Evolutionary conservation across 2,888 invertebrate species (phyloP), one percentile per base, ranked within the genome.

Genomic region (Acanthosepion esculentum): DNA sequence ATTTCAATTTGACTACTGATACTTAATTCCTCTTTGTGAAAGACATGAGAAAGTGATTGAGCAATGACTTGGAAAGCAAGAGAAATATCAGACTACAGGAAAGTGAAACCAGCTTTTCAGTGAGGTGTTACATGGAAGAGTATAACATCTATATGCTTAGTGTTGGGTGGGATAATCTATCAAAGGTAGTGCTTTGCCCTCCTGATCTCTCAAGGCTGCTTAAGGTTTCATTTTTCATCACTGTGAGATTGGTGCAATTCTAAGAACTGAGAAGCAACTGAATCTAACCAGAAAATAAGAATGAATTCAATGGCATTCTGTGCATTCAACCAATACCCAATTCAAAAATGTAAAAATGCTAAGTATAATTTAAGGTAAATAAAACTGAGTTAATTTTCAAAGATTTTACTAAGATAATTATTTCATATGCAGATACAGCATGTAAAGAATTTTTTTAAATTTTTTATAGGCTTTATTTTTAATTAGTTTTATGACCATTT

Each of bases 161-260:
- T 78, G 78, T 78, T 18, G n/a, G 78, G 12, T 78, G 78, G 78
- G n/a, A 78, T 78, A 78, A 78, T 78, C 78, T 78, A 78, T 78
- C 78, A n/a, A 15, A 33, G 33, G n/a, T 78, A 12, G n/a, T 78
- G 33, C 78, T 78, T 78, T 78, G 78, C 78, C 29, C 78, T 78
- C 78, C 78, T 78, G 78, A 78, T 78, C 78, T 78, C 78, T 78
- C 78, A 78, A 78, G 78, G 78, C 78, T n/a, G 78, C 33, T 78
- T 78, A n/a, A n/a, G n/a, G 78, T 78, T 33, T 78, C 78, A 78
- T 6, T 12, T 78, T 78, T 78, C 78, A 78, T n/a, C n/a, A 10
- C 78, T 78, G 10, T 78, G 15, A 78, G n/a, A n/a, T 78, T 78
- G n/a, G 33, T 33, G 78, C 12, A 78, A 78, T 78, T 10, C n/a